Conservation (phyloP, 2,113 vertebrate genomes). For the Erythrocebus patas region DNA sequence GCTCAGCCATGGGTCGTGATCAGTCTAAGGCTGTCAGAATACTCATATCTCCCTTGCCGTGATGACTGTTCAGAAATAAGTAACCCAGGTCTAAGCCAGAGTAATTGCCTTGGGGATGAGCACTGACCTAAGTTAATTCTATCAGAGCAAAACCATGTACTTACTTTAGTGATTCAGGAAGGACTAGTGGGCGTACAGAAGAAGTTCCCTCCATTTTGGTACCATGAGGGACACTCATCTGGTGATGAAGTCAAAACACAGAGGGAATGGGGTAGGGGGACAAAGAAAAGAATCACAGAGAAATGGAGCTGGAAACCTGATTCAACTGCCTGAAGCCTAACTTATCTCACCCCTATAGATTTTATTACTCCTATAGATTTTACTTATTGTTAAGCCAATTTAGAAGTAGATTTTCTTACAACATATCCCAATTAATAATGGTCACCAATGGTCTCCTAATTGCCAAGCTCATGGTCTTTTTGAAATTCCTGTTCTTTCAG, state of each 20-base stretch:
- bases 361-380: neutral
- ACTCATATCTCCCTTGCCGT: neutral
- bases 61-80: neutral
- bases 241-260: neutral
- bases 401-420: neutral
- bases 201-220: neutral
- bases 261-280: neutral
- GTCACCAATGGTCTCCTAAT: neutral
- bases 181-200: neutral
- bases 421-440: neutral
- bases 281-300: neutral
- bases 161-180: neutral
- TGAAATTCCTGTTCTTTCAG: neutral
- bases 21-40: neutral
- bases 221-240: neutral
- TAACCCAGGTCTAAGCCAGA: neutral
- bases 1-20: neutral
- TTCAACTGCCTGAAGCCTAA: neutral
- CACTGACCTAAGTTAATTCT: neutral
- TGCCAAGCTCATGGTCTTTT: neutral
- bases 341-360: neutral
- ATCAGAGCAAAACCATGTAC: neutral
- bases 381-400: neutral
- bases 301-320: neutral
- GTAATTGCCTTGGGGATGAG: neutral